Conservation (phyloP, 2,797 vertebrate genomes). For the Gephyroberyx darwinii region DNA sequence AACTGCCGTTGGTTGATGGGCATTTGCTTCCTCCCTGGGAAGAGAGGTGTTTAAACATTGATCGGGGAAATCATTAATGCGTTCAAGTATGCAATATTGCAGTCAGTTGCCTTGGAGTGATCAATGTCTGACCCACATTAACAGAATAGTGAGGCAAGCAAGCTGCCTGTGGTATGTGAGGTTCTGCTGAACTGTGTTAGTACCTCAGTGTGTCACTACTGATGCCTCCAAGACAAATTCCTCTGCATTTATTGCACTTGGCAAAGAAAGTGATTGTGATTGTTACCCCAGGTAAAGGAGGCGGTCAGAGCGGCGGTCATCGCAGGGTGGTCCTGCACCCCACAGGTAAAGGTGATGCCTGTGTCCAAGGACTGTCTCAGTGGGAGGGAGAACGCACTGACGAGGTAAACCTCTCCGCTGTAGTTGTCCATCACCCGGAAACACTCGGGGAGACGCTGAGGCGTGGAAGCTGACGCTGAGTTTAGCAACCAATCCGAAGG, state of each 20-base stretch:
- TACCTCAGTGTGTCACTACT: background rate
- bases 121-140: conserved; percentile 66
- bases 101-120: conserved; percentile 61
- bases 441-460: conserved; percentile 32
- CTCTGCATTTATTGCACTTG: background rate
- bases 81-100: conserved; percentile 66
- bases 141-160: conserved; percentile 50
- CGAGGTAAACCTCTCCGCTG: conserved; percentile 43
- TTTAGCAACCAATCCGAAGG: conserved; percentile 46
- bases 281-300: conserved; percentile 62
- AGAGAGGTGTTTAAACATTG: conserved; percentile 67
- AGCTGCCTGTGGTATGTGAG: conserved; percentile 16
- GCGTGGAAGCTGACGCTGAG: conserved; percentile 1
- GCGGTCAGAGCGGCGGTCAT: conserved; percentile 45
- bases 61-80: conserved; percentile 70
- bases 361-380: conserved; percentile 35
- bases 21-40: conserved; percentile 53
- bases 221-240: background rate
- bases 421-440: conserved; percentile 55
- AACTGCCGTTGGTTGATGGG: conserved; percentile 62
- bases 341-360: conserved; percentile 60
- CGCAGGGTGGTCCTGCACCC: conserved; percentile 64
- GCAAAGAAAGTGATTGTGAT: background rate
- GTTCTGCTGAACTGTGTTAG: conserved; percentile 13
- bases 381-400: conserved; percentile 59